A percentile compares a stretch with the other conserved stretches of the same genome.
Evolutionary conservation across 2,113 vertebrate species (phyloP).

Genomic region (Sorex araneus): DNA sequence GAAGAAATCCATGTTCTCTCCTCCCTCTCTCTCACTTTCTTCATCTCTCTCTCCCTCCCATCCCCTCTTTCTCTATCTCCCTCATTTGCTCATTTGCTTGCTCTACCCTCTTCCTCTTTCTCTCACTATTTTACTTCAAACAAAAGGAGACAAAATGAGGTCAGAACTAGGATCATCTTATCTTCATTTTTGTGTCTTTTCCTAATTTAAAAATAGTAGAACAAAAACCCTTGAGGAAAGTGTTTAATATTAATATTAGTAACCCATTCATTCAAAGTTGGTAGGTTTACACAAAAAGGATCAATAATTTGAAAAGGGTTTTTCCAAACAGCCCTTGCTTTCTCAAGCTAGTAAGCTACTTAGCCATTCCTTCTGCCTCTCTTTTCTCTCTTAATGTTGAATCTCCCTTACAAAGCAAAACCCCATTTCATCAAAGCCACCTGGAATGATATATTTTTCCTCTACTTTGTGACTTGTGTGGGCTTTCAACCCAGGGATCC

Average conservation of each 20-base stretch:
- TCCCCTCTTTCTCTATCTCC: no score
- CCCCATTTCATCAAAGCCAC: conserved; percentile 33
- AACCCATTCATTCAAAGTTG: conserved; percentile 47
- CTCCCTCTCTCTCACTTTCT: no score
- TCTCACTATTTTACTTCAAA: no score
- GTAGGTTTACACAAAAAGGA: not conserved
- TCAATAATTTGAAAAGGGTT: not conserved
- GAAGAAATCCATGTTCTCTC: no score
- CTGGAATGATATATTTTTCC: conserved; percentile 25
- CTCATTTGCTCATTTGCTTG: no score
- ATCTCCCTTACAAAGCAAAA: conserved; percentile 9
- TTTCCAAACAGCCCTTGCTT: conserved; percentile 22
- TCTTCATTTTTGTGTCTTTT: conserved; percentile 25
- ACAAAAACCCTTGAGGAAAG: not conserved
- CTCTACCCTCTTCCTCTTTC: no score
- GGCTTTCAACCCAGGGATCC: conserved; percentile 62
- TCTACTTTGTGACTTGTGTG: conserved; percentile 59
- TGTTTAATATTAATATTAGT: not conserved
- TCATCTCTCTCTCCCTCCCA: no score
- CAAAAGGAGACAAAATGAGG: not conserved
- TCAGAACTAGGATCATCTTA: not conserved
- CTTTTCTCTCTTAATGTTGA: conserved; percentile 30
- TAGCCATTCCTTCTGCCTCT: not conserved
- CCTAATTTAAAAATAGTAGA: not conserved
- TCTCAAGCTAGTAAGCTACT: not conserved